Percentiles rank a stretch among this genome's conserved stretches.
These are phyloP conservation scores for Tadarida brasiliensis DNA, from an alignment of 2,797 vertebrate genomes.

Conservation along the genomic window DNA sequence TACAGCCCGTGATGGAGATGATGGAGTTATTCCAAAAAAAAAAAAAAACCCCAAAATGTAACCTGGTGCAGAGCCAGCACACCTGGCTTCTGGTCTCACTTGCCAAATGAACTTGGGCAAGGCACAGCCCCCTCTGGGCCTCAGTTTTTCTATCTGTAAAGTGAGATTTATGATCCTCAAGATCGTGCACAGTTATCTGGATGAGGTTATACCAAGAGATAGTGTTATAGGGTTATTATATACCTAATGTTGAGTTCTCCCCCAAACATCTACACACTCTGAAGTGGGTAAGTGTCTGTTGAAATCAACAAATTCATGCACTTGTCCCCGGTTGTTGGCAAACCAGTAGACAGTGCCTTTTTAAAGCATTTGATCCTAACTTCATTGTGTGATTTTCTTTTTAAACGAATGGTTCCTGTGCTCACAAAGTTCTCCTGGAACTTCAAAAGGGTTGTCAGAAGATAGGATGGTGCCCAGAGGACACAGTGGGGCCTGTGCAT, in stretches of 20 bases:
- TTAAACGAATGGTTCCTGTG: neutral
- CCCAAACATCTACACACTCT: neutral
- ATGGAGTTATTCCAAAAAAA: neutral
- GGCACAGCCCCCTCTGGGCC: neutral
- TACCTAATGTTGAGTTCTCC: neutral
- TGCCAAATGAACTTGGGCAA: neutral
- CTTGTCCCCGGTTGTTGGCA: neutral
- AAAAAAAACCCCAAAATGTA: no score
- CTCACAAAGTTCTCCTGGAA: neutral
- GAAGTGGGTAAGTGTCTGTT: neutral
- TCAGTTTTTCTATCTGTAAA: neutral
- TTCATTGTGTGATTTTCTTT: neutral
- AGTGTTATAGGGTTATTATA: neutral
- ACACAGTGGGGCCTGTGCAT: neutral
- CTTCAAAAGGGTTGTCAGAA: neutral
- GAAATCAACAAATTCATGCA: neutral
- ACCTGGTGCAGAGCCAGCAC: neutral
- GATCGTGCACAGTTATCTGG: neutral
- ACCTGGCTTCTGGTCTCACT: neutral
- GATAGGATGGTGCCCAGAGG: neutral
- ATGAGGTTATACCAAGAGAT: neutral
- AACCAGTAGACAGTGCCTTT: neutral
- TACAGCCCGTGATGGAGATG: neutral
- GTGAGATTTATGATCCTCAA: neutral
- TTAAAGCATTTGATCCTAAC: neutral